Conservation (phyloP, 1,140 invertebrate species). For the Calliphora vicina region DNA sequence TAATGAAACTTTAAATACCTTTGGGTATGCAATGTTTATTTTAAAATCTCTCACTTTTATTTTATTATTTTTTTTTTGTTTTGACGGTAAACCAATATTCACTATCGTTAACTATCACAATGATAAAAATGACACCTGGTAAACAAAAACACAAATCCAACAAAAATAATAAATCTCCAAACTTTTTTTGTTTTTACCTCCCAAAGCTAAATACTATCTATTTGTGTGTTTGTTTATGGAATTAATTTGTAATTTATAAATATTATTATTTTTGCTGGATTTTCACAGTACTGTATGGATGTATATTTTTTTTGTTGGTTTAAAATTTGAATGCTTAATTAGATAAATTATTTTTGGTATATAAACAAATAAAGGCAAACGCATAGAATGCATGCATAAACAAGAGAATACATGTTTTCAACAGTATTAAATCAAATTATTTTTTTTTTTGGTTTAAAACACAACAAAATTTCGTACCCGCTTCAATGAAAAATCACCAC, state of each 20-base stretch:
- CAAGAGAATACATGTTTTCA: too few relatives aligned
- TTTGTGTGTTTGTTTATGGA: not conserved
- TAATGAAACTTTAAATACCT: not conserved
- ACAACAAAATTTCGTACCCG: not conserved
- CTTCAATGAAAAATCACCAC: not conserved
- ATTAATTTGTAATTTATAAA: not conserved
- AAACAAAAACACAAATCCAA: not conserved
- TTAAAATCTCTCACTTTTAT: not conserved
- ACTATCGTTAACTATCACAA: not conserved
- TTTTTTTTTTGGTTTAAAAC: not conserved
- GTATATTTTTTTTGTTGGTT: not conserved
- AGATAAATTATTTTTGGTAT: not conserved
- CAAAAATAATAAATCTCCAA: not conserved
- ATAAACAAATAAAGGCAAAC: not conserved
- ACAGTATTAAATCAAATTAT: too few relatives aligned
- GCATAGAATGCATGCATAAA: too few relatives aligned
- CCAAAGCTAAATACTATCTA: not conserved
- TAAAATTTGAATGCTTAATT: slow-evolving; percentile 10
- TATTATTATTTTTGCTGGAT: not conserved
- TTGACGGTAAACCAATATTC: slow-evolving; percentile 1
- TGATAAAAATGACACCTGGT: slow-evolving; percentile 1
- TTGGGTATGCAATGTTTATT: not conserved
- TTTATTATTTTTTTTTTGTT: not conserved
- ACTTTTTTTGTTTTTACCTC: not conserved
- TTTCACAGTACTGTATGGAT: not conserved